Base-by-base conservation (phyloP, 2,888 invertebrate species). In the Lysandra bellargus region DNA sequence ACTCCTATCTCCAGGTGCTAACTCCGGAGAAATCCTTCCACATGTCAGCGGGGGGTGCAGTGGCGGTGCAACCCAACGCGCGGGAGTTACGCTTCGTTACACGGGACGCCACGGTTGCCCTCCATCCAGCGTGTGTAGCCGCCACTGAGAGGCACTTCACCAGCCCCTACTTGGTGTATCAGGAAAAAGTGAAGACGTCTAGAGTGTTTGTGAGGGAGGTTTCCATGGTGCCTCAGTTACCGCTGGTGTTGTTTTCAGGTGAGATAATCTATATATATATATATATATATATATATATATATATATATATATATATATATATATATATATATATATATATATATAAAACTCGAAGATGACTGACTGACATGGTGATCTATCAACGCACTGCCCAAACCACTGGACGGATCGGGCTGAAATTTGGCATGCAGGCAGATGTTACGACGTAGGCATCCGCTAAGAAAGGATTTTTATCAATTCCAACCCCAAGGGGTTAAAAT, bases 141-240 rank as follows among this genome's bases (percentile, higher is more conserved):
- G 96, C 96, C 2, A 93, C 91, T 9, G 92, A 96, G 0, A 95
- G 95, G 0, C 92, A 96, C 85, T 98, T 96, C 86, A 91, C 95
- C 9, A 97, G 97, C 85, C 97, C 98, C 0, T 98, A 97, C 86
- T 88, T 98, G 72, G 97, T 97, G 40, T 98, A 96, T 86, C 97
- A 98, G 87, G 98, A 98, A 88, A 98, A 98, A 88, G 96, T 98
- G 33, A 97, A 97, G 87, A 98, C 98, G 0, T 96, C 96, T 3
- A 95, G 96, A 84, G 96, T 98, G 57, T 98, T 96, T 85, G 97
- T 98, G 37, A 94, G 97, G 69, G 97, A 98, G 86, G 97, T 97
- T 83, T 97, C 97, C 0, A 97, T 98, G 97, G 96, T 98, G 69
- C 97, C 97, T 0, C 95, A 96, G 82, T 87, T 97, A 80, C 96